Conservation (phyloP, 1,140 invertebrate species). For the Lepidurus packardi region DNA sequence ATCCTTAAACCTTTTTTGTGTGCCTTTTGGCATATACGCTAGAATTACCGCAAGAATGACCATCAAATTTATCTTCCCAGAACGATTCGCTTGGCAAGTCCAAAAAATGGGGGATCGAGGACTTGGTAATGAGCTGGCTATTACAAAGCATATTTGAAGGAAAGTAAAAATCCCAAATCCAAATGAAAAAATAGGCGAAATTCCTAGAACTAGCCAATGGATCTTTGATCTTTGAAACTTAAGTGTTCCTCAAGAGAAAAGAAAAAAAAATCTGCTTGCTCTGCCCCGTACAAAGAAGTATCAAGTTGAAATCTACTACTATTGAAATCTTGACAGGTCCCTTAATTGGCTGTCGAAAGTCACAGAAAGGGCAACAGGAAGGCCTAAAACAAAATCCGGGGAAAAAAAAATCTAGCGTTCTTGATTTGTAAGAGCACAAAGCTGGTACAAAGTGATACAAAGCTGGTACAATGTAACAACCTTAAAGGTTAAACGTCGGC, state of each 20-base stretch:
- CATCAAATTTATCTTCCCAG: not conserved
- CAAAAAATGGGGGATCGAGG: not conserved
- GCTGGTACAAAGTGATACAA: not conserved
- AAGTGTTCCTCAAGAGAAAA: not conserved
- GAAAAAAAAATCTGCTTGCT: not conserved
- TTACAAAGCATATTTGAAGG: not conserved
- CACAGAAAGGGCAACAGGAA: not conserved
- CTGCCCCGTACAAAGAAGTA: not conserved
- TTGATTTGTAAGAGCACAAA: not conserved
- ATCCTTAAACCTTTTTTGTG: not conserved
- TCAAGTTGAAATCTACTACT: constrained; percentile 8
- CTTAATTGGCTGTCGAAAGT: not conserved
- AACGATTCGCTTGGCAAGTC: not conserved
- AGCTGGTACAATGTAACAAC: not conserved
- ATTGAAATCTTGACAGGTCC: not conserved
- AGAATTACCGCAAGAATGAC: too few relatives aligned
- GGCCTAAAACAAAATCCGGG: not conserved
- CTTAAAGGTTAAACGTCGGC: not conserved
- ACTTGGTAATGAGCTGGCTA: not conserved
- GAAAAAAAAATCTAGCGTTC: not conserved
- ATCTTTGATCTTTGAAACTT: too few relatives aligned
- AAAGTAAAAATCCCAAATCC: too few relatives aligned
- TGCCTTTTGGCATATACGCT: not conserved
- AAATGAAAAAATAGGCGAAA: too few relatives aligned
- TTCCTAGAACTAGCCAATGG: too few relatives aligned